Percentiles rank a stretch among this genome's conserved stretches.
Evolutionary conservation across 2,888 invertebrate species (phyloP).

Genomic region (Entomobrya multifasciata): DNA sequence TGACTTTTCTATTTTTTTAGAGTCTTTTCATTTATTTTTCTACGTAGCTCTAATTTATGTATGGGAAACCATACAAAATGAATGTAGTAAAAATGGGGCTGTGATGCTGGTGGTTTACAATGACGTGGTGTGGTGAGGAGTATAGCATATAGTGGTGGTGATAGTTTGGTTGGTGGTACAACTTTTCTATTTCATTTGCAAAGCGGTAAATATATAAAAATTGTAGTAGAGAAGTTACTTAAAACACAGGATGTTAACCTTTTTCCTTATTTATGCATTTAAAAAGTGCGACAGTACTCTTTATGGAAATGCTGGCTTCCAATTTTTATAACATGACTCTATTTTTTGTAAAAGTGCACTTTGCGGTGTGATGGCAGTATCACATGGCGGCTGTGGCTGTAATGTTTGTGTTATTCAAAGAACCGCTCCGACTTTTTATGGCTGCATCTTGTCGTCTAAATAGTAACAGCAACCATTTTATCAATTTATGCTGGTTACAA

Average conservation of each 20-base stretch:
- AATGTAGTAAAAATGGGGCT: not conserved
- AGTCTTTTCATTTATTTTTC: constrained; percentile 52
- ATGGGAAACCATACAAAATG: not conserved
- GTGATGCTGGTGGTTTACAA: not conserved
- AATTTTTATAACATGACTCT: not conserved
- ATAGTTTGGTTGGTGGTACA: not conserved
- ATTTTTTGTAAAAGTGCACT: not conserved
- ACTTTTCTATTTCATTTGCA: not conserved
- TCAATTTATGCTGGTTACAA: constrained; percentile 54
- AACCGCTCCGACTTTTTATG: constrained; percentile 14
- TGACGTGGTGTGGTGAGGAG: not conserved
- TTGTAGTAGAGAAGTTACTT: constrained; percentile 7
- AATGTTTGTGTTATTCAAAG: not conserved
- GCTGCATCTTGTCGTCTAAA: not conserved
- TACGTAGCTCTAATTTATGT: not conserved
- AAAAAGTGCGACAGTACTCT: not conserved
- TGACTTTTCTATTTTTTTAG: constrained; percentile 41
- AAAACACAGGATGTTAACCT: constrained; percentile 28
- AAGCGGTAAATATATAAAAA: constrained; percentile 32
- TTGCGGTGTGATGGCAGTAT: not conserved
- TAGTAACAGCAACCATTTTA: not conserved
- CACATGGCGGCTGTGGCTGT: not conserved
- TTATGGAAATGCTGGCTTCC: constrained; percentile 33
- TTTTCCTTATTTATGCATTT: constrained; percentile 29
- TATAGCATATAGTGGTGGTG: not conserved